Percentiles rank a stretch among this genome's conserved stretches.
phyloP scores from a whole-genome alignment of 1,140 invertebrate species.

The Globodera rostochiensis region DNA sequence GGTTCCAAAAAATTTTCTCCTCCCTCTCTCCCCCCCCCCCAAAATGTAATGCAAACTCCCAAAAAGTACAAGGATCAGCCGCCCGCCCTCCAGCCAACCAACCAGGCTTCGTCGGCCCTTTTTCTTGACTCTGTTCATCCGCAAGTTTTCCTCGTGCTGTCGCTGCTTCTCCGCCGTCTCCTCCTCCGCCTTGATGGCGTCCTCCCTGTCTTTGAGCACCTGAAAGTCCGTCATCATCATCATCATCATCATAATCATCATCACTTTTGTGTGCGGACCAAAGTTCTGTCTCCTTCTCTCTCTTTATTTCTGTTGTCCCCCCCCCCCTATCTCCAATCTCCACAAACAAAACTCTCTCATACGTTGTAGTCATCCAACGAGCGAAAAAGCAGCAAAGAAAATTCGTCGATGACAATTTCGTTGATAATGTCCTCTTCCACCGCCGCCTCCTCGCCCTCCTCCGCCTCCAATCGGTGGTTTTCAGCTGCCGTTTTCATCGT shows the following conservation, averaged over 20 bases:
- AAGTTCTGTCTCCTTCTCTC: too few species aligned
- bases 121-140: conserved; percentile 35
- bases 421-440: conserved; percentile 36
- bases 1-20: too few species aligned
- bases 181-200: conserved; percentile 18
- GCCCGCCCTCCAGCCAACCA: not conserved
- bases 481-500: not conserved
- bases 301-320: too few species aligned
- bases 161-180: conserved; percentile 9
- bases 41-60: not conserved
- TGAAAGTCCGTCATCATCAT: not conserved
- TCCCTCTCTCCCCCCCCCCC: too few species aligned
- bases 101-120: conserved; percentile 38
- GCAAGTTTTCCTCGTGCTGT: conserved; percentile 31
- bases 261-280: too few species aligned
- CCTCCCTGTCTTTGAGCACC: conserved; percentile 36
- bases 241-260: too few species aligned
- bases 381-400: conserved; percentile 35
- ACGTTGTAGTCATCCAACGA: conserved; percentile 37
- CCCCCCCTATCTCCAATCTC: too few species aligned
- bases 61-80: too few species aligned
- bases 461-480: not conserved
- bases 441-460: not conserved
- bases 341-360: conserved; percentile 7
- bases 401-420: conserved; percentile 40